Evolutionary conservation across 2,888 invertebrate species (phyloP).

Genomic region (Papilio demoleus): DNA sequence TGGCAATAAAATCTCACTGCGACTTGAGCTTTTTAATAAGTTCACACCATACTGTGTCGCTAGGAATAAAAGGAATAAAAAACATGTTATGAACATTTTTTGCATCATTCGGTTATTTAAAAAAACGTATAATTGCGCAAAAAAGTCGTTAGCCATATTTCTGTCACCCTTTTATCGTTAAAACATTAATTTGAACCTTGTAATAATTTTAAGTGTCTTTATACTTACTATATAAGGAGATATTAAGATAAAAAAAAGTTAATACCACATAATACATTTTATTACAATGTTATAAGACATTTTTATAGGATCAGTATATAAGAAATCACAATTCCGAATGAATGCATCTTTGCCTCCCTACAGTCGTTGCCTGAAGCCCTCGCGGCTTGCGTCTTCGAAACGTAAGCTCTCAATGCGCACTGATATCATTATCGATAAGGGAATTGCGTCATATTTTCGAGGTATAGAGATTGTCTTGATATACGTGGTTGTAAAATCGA

Average conservation of each 20-base stretch:
- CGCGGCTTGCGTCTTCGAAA: constrained; percentile 1
- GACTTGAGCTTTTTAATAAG: constrained; percentile 29
- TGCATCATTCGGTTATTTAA: not conserved
- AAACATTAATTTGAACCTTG: constrained; percentile 12
- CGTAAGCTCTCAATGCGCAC: not conserved
- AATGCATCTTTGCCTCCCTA: constrained; percentile 1
- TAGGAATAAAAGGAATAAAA: constrained; percentile 5
- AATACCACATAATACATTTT: not conserved
- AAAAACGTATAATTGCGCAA: not conserved
- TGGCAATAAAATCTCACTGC: constrained; percentile 27
- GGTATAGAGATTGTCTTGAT: constrained; percentile 3
- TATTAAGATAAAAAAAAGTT: not conserved
- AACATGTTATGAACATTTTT: not conserved
- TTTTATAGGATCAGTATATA: not conserved
- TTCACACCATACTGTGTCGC: constrained; percentile 7
- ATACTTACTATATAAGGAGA: not conserved
- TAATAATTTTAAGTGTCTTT: not conserved
- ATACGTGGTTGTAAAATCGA: not conserved
- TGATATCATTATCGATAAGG: constrained; percentile 12
- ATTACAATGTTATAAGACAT: not conserved
- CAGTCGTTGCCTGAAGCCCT: not conserved
- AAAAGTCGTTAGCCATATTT: not conserved
- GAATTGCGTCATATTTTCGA: constrained; percentile 5
- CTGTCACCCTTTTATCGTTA: constrained; percentile 9
- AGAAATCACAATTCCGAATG: not conserved